Evolutionary conservation across 1,140 invertebrate genomes (phyloP), one percentile per base, ranked within the genome.

Genomic region (Brachystomella parvula): DNA sequence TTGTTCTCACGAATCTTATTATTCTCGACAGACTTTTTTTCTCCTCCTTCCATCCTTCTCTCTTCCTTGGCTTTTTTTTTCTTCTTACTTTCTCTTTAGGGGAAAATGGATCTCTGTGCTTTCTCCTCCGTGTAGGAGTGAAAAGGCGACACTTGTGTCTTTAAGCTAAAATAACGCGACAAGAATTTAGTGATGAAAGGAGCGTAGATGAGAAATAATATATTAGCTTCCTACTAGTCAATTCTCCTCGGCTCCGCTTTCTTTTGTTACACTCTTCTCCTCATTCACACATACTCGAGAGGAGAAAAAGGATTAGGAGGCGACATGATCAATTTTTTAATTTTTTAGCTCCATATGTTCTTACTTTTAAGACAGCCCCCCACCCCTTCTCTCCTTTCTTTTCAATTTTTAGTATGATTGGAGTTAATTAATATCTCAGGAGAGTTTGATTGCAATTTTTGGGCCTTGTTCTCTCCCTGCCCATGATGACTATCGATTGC

Each of bases 141-240:
- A 53, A 53, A 53, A 53, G 49, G 12, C 49, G 49, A 53, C 49
- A 53, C 49, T 53, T 53, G 49, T 44, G 39, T 53, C 49, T 53
- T 59, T 59, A 59, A 59, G 57, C 30, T 59, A 59, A 59, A 59
- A 59, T 59, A 59, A 59, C 57, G 57, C 57, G 57, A 59, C 57
- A 59, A 59, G 57, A 59, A 59, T 59, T 59, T 59, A 59, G 24
- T 59, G 57, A 53, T 53, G 49, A 53, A 53, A 53, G 49, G 49
- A 59, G 49, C 26, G 3, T 21, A 59, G 57, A 59, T 59, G 57
- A 29, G 57, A 59, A 59, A 59, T 59, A 59, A 59, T 59, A 59
- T 59, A 59, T 59, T 59, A 59, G 57, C 30, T 59, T 32, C 30
- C 30, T 29, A 21, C 30, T 59, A 21, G 44, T 15, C 15, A 47